Conservation (phyloP, 2,888 invertebrate genomes). For the Achlya flavicornis region DNA sequence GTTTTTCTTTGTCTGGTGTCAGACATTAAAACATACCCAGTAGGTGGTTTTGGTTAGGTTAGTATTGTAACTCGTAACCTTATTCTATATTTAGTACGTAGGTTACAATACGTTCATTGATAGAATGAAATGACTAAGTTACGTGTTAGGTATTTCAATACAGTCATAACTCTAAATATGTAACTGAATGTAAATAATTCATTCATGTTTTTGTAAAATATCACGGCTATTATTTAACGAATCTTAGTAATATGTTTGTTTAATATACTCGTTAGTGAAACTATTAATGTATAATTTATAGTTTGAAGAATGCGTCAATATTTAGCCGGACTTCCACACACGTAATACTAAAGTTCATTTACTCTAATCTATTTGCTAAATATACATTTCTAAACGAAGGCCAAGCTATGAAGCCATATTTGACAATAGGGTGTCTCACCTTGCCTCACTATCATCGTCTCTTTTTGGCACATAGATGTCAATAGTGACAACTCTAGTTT, state of each 20-base stretch:
- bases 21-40: too few species aligned
- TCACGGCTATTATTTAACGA: neutral
- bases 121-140: neutral
- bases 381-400: neutral
- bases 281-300: neutral
- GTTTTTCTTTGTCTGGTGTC: too few species aligned
- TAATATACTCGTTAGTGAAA: neutral
- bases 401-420: too few species aligned
- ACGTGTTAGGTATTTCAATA: neutral
- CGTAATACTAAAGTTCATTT: slow-evolving; percentile 1
- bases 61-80: too few species aligned
- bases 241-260: neutral
- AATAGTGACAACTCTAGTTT: too few species aligned
- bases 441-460: too few species aligned
- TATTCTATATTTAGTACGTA: too few species aligned
- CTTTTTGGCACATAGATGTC: too few species aligned
- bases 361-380: neutral
- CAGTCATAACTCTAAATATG: neutral
- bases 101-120: neutral
- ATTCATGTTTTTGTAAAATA: slow-evolving; percentile 2
- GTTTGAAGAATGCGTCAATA: slow-evolving; percentile 5
- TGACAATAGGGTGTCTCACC: too few species aligned
- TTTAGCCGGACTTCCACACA: neutral
- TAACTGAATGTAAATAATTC: neutral
- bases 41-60: too few species aligned